Conservation (phyloP, 2,888 invertebrate species). For the Cantharis flavilabris region DNA sequence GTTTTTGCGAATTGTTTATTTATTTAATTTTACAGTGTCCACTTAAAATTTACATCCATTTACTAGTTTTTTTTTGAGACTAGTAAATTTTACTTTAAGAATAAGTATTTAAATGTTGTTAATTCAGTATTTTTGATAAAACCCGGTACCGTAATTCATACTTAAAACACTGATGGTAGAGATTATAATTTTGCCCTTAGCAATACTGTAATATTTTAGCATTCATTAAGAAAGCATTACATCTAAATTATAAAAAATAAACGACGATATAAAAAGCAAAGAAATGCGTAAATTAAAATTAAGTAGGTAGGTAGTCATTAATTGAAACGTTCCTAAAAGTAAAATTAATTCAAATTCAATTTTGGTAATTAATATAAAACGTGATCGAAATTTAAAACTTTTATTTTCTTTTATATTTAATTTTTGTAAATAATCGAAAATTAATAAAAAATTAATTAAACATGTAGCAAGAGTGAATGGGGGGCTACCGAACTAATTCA, state of each 20-base stretch:
- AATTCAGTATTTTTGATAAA: neutral
- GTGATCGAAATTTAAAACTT: neutral
- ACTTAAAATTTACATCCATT: neutral
- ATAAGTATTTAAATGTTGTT: neutral
- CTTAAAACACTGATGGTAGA: neutral
- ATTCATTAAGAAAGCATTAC: neutral
- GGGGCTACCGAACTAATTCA: neutral
- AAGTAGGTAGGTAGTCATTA: neutral
- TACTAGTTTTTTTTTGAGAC: neutral
- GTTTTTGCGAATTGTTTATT: neutral
- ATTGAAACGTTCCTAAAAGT: neutral
- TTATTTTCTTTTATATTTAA: neutral
- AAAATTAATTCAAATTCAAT: neutral
- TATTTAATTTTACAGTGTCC: neutral
- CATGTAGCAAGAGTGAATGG: neutral
- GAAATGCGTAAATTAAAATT: neutral
- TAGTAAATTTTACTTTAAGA: neutral
- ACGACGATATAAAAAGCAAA: neutral
- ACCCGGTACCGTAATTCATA: neutral
- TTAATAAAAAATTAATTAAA: neutral
- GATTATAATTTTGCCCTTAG: neutral
- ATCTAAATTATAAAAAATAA: neutral
- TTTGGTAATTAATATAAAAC: neutral
- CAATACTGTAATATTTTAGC: neutral
- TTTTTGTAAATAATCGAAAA: neutral